A percentile compares a stretch with the other conserved stretches of the same genome.
These are phyloP conservation scores for Laticauda laticaudata DNA, from an alignment of 2,113 vertebrate genomes.

Conservation along the genomic window DNA sequence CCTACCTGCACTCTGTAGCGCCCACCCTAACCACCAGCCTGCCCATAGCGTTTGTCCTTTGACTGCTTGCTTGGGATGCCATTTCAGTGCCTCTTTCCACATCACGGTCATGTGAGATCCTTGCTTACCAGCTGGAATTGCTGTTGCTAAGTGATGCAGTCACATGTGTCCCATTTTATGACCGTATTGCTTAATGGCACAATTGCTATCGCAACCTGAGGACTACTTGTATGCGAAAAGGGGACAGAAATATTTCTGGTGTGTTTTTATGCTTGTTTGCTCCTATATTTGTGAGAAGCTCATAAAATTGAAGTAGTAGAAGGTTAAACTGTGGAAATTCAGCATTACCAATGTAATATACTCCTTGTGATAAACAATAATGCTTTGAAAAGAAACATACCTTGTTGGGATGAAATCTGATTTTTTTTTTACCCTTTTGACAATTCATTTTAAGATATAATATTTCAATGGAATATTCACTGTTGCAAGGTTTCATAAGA, in stretches of 20 bases:
- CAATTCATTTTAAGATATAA: background rate
- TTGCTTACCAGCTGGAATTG: background rate
- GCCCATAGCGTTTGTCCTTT: background rate
- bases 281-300: constrained; percentile 40
- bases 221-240: background rate
- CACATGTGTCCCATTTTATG: background rate
- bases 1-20: background rate
- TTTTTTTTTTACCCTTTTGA: background rate
- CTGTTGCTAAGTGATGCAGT: background rate
- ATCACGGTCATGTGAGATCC: background rate
- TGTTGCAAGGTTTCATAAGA: constrained; percentile 33
- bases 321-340: constrained; percentile 15
- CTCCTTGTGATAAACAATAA: constrained; percentile 6
- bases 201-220: background rate
- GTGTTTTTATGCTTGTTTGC: constrained; percentile 30
- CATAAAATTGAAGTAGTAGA: constrained; percentile 38
- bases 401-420: constrained; percentile 34
- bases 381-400: constrained; percentile 14
- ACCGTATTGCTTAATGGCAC: background rate
- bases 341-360: background rate
- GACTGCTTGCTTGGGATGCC: background rate
- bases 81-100: background rate
- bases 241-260: constrained; percentile 25
- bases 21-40: background rate
- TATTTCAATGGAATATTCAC: constrained; percentile 24